A percentile compares a stretch with the other conserved stretches of the same genome.
Conservation (phyloP, 2,888 invertebrate species). For the Caenorhabditis angaria region DNA sequence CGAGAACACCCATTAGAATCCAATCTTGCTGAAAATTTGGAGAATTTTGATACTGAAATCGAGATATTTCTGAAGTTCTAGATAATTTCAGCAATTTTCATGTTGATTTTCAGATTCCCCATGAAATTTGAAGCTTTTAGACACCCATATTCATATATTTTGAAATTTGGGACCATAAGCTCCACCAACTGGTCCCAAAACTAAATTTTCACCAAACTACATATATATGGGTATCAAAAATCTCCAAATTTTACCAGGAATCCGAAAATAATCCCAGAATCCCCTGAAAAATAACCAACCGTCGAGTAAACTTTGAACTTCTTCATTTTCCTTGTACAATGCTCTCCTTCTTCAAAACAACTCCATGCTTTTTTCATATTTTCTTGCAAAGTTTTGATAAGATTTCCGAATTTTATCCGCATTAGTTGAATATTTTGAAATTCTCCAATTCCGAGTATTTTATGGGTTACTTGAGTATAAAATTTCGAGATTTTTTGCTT, state of each 20-base stretch:
- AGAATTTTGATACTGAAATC: not conserved
- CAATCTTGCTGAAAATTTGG: conserved; percentile 39
- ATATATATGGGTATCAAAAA: no score
- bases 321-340: conserved; percentile 3
- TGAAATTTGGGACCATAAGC: no score
- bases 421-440: conserved; percentile 27
- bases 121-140: no score
- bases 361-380: conserved; percentile 11
- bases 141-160: no score
- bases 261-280: no score
- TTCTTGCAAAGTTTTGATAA: conserved; percentile 7
- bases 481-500: conserved; percentile 11
- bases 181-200: no score
- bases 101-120: no score
- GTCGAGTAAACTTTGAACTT: conserved; percentile 25
- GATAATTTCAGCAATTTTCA: not conserved
- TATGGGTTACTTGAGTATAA: conserved; percentile 20
- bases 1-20: conserved; percentile 35
- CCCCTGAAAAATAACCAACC: no score
- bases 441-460: conserved; percentile 26
- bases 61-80: not conserved
- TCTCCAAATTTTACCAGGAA: no score
- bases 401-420: conserved; percentile 27
- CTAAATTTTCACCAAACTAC: not conserved
- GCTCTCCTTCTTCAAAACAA: not conserved